Conservation (phyloP, 30 jellyfish, hydroid and myxozoan genomes). For the Rhopilema esculentum region DNA sequence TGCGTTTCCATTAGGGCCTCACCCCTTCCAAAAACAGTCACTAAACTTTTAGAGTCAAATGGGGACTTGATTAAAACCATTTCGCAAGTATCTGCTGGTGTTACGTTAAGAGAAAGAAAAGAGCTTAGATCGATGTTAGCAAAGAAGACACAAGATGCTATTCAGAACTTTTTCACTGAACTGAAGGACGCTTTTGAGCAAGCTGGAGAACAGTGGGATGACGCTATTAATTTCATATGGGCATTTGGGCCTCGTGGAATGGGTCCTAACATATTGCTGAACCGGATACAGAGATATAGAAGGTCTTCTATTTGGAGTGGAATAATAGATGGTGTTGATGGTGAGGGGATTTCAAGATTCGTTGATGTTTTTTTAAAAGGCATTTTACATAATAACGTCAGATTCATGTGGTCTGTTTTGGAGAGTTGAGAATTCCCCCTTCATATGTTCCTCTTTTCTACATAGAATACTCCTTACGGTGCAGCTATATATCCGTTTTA, state of each 20-base stretch:
- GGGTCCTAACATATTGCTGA: slow-evolving; percentile 80
- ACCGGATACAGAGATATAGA: slow-evolving; percentile 72
- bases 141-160: slow-evolving; percentile 33
- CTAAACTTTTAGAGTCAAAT: slow-evolving; percentile 65
- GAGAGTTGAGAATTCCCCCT: too few species aligned
- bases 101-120: slow-evolving; percentile 69
- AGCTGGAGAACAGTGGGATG: slow-evolving; percentile 80
- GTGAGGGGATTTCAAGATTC: not conserved
- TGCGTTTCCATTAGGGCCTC: slow-evolving; percentile 83
- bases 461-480: too few species aligned
- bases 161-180: slow-evolving; percentile 47
- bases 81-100: slow-evolving; percentile 68
- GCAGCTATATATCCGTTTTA: too few species aligned
- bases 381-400: too few species aligned
- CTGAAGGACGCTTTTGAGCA: slow-evolving; percentile 59
- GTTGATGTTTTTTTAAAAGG: not conserved
- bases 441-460: too few species aligned
- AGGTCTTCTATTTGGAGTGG: slow-evolving; percentile 88
- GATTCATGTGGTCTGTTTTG: too few species aligned
- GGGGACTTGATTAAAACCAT: slow-evolving; percentile 66
- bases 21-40: slow-evolving; percentile 71
- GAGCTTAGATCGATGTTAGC: slow-evolving; percentile 55
- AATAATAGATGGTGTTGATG: slow-evolving; percentile 16
- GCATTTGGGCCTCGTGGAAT: slow-evolving; percentile 96
- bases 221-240: slow-evolving; percentile 81